Evolutionary conservation across 2,113 vertebrate genomes (phyloP).

Genomic region (Dendrocopos noguchii): DNA sequence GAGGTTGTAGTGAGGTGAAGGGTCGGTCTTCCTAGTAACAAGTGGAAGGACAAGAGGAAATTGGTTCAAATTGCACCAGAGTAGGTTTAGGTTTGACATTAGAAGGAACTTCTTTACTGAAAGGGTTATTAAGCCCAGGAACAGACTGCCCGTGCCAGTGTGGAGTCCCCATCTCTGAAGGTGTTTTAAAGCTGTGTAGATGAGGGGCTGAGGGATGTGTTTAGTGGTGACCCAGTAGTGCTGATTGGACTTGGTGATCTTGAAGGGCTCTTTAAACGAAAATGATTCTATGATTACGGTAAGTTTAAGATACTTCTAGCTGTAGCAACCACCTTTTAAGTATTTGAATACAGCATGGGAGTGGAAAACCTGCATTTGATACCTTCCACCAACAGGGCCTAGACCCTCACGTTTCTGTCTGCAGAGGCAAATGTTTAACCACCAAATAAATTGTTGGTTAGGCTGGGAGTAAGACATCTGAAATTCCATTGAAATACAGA

Average conservation of each 20-base stretch:
- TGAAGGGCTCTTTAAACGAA: background rate
- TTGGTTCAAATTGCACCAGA: background rate
- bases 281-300: background rate
- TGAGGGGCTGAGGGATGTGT: too few relatives aligned
- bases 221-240: too few relatives aligned
- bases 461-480: too few relatives aligned
- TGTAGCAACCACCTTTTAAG: accelerated
- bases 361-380: background rate
- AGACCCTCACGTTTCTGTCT: accelerated
- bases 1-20: background rate
- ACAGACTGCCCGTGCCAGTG: too few relatives aligned
- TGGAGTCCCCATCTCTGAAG: too few relatives aligned
- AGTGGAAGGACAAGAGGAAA: background rate
- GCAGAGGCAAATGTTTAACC: background rate
- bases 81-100: background rate
- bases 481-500: accelerated
- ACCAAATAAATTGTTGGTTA: background rate
- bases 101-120: background rate
- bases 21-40: background rate
- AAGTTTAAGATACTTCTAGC: background rate
- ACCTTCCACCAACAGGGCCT: too few relatives aligned
- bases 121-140: too few relatives aligned
- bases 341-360: accelerated
- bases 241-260: background rate
- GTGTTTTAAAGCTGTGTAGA: too few relatives aligned